A percentile compares a stretch with the other conserved stretches of the same genome.
Evolutionary conservation across 2,888 invertebrate genomes (phyloP).

Genomic region (Steinernema hermaphroditum): DNA sequence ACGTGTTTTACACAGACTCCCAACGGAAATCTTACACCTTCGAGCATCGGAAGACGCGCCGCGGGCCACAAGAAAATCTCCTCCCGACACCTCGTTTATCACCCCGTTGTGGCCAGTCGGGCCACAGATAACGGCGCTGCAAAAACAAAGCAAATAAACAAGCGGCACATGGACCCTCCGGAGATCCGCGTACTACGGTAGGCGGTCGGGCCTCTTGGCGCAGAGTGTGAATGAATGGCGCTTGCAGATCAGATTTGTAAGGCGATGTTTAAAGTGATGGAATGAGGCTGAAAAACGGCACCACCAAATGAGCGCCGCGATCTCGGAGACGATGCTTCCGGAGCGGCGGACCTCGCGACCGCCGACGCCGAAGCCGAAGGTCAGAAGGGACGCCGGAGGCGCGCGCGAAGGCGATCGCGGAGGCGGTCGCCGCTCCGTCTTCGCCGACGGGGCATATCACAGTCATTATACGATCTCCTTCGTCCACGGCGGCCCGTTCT

Average conservation of each 20-base stretch:
- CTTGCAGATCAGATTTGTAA: background rate
- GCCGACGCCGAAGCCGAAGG: background rate
- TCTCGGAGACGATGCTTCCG: background rate
- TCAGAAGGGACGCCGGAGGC: background rate
- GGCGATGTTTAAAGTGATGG: constrained; percentile 17
- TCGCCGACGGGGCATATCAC: background rate
- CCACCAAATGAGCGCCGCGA: constrained; percentile 1
- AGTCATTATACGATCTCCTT: background rate
- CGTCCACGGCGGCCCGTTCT: background rate
- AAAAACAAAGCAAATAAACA: constrained; percentile 14
- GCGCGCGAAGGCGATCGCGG: background rate
- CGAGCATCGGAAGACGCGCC: background rate
- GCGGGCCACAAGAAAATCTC: constrained; percentile 10
- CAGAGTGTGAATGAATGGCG: background rate
- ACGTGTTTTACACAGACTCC: constrained; percentile 23
- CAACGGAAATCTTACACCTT: constrained; percentile 21
- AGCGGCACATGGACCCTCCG: background rate
- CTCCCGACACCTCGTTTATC: constrained; percentile 14
- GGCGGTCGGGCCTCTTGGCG: background rate
- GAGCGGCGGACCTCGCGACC: background rate
- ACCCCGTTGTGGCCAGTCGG: background rate
- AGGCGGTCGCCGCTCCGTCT: background rate
- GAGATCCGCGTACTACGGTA: background rate
- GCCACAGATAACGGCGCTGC: background rate
- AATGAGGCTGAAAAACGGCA: constrained; percentile 13